Percentiles rank a stretch among this genome's conserved stretches.
Evolutionary conservation across 2,797 vertebrate species (phyloP).

Genomic region (Tolypeutes matacus): DNA sequence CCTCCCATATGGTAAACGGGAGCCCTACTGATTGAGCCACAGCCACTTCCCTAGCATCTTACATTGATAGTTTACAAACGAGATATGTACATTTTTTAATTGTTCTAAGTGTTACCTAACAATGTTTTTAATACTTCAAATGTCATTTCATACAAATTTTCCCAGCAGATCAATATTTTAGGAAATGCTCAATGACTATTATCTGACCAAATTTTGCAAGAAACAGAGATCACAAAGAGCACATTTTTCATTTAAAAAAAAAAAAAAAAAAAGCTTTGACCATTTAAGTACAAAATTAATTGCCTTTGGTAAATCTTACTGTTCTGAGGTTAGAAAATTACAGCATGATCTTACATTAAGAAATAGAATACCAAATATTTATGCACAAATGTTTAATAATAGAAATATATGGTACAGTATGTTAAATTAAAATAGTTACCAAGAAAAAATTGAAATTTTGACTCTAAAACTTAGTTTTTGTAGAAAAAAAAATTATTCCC

Average conservation of each 20-base stretch:
- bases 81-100: conserved; percentile 90
- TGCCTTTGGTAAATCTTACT: conserved; percentile 80
- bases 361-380: conserved; percentile 85
- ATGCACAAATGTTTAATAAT: conserved; percentile 81
- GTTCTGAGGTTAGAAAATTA: conserved; percentile 80
- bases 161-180: conserved; percentile 84
- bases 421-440: conserved; percentile 71
- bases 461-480: conserved; percentile 12
- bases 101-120: conserved; percentile 86
- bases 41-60: no score
- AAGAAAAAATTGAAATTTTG: conserved; percentile 10
- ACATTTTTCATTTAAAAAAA: conserved; percentile 82
- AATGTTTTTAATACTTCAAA: conserved; percentile 88
- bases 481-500: not conserved
- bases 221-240: conserved; percentile 80
- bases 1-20: no score
- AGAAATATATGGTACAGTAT: conserved; percentile 68
- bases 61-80: conserved; percentile 88
- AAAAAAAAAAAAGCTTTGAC: conserved; percentile 21
- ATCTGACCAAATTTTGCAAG: conserved; percentile 82
- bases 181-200: conserved; percentile 83
- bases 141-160: conserved; percentile 87
- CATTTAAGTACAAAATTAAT: conserved; percentile 80
- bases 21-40: no score
- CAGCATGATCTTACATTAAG: conserved; percentile 86